Evolutionary conservation across 2,797 vertebrate genomes (phyloP), one percentile per base, ranked within the genome.

Genomic region (Gymnopithys bicolor): DNA sequence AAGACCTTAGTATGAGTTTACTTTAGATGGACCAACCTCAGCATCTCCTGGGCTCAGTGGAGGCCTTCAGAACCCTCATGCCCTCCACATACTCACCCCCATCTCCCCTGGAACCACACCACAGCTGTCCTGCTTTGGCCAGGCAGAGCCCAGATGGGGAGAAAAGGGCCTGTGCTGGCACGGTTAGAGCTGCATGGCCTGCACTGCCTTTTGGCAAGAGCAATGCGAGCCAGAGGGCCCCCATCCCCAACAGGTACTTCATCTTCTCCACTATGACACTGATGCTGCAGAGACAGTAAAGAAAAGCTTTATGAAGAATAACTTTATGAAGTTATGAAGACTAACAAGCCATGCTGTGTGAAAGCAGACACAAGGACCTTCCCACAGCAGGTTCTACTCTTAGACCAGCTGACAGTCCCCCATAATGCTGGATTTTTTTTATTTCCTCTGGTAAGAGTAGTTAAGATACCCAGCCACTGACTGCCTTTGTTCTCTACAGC

Each of bases 241-340:
- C 14, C 15, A 9, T 6, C 9, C 22, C 43, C 55, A 13, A 0
- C 22, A 58, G 10, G 15, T 4, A 0, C 8, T 37, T 43, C 75
- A 13, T 5, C 67, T 33, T 46, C 56, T 59, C 21, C 67, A 6
- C 41, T 11, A 24, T 6, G 67, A 5, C 59, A 8, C 13, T 7
- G 5, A 4, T 32, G 24, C 55, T 28, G 5, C 7, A n/a, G 6
- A 56, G 35, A 8, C 3, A 1, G 14, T 0, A 1, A 1, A 11
- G 6, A 5, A 59, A n/a, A 87, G 16, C 59, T 39, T 7, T 58
- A n/a, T n/a, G 45, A 48, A 13, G 27, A 25, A 2, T 1, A 16
- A 37, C n/a, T n/a, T n/a, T n/a, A n/a, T n/a, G n/a, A n/a, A n/a
- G n/a, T n/a, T n/a, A n/a, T n/a, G n/a, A 14, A 41, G 19, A 4